Percentiles rank a stretch among this genome's conserved stretches.
Conservation (phyloP, 2,113 vertebrate species). For the Campylorhamphus procurvoides region DNA sequence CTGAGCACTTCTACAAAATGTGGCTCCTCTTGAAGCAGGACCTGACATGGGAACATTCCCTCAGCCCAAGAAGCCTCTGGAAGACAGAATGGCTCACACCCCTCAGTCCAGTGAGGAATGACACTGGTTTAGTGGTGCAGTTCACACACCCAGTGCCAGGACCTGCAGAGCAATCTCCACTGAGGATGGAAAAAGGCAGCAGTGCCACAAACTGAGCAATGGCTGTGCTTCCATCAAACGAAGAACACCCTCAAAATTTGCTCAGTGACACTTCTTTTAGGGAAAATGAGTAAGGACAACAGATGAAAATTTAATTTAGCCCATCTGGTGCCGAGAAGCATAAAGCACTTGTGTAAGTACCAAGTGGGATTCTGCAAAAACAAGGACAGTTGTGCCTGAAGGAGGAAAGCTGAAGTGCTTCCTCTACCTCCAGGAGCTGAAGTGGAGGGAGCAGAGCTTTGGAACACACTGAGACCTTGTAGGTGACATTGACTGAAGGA, state of each 20-base stretch:
- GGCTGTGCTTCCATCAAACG: not conserved
- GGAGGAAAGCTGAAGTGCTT: not conserved
- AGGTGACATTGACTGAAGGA: not conserved
- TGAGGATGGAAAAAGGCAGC: not conserved
- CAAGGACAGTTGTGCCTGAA: not conserved
- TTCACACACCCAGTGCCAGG: not conserved
- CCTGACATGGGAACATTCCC: not conserved
- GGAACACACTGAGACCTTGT: not conserved
- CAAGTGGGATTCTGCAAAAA: not conserved
- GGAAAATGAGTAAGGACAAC: not conserved
- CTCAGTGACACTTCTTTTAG: not conserved
- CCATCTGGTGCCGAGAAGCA: not conserved
- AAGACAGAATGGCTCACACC: not conserved
- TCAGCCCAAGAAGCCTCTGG: not conserved
- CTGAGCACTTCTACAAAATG: not conserved
- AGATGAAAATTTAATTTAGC: constrained; percentile 12
- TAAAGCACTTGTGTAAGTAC: not conserved
- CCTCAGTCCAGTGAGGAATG: not conserved
- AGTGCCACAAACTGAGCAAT: not conserved
- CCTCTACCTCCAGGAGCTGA: not conserved
- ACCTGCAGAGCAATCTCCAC: not conserved
- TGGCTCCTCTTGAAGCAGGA: not conserved
- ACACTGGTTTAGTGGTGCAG: not conserved
- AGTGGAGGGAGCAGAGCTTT: not conserved
- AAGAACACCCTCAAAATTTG: not conserved